Conservation (phyloP, 2,113 vertebrate genomes). For the Athene noctua region DNA sequence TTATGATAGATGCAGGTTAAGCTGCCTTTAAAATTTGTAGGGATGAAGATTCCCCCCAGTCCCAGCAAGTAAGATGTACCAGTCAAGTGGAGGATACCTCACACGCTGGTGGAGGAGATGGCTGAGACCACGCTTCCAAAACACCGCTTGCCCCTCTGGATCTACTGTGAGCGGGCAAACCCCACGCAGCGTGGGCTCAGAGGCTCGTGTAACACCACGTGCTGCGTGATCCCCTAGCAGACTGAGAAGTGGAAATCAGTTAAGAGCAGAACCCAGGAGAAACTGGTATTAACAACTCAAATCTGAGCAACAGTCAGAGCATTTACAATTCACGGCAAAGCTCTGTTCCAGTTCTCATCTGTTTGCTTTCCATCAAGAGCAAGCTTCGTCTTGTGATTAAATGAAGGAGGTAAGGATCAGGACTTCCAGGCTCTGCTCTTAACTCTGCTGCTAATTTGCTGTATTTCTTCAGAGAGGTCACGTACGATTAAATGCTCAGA, state of each 20-base stretch:
- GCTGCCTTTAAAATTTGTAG: background rate
- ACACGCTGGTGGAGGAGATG: rapidly evolving
- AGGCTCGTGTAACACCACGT: background rate
- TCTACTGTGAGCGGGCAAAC: rapidly evolving
- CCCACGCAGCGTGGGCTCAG: background rate
- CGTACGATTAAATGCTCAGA: background rate
- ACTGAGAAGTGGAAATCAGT: background rate
- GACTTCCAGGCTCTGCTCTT: background rate
- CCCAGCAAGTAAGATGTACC: background rate
- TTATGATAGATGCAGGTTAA: background rate
- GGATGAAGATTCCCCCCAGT: background rate
- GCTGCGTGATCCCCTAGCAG: rapidly evolving
- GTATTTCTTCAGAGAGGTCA: background rate
- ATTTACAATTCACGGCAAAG: background rate
- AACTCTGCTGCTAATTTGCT: background rate
- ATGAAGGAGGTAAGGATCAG: background rate
- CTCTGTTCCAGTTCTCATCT: background rate
- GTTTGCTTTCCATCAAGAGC: conserved; percentile 2
- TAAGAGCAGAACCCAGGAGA: background rate
- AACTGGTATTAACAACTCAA: background rate
- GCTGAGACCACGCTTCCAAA: background rate
- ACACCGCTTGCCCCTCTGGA: rapidly evolving
- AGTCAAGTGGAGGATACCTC: background rate
- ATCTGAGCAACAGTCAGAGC: background rate
- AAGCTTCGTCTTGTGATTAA: background rate